Evolutionary conservation across 1,140 invertebrate genomes (phyloP).

Genomic region (Panulirus ornatus): DNA sequence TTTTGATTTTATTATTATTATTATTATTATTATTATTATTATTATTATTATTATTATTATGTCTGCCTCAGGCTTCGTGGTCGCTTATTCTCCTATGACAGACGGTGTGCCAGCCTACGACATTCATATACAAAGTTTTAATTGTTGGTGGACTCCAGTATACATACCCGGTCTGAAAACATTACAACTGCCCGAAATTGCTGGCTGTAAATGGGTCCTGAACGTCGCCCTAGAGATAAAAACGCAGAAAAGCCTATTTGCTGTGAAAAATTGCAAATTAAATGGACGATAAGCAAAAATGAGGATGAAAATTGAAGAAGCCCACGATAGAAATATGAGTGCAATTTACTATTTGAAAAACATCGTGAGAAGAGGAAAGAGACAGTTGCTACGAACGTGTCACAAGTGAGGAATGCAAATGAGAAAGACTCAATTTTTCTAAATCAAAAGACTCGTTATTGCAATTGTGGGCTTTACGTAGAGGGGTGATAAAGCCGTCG

Average conservation of each 20-base stretch:
- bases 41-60: too few relatives aligned
- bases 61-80: neutral
- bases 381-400: too few relatives aligned
- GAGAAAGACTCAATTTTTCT: too few relatives aligned
- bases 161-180: neutral
- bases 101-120: neutral
- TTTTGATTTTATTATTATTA: too few relatives aligned
- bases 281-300: neutral
- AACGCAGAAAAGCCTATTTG: neutral
- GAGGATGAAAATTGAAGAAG: neutral
- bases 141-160: constrained; percentile 25
- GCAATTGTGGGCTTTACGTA: too few relatives aligned
- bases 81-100: constrained; percentile 38
- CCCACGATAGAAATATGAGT: too few relatives aligned
- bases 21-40: too few relatives aligned
- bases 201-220: neutral
- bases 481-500: neutral
- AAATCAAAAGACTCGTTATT: too few relatives aligned
- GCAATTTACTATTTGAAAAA: neutral
- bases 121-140: constrained; percentile 26
- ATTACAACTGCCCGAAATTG: constrained; percentile 2
- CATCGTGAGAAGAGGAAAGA: neutral
- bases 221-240: neutral
- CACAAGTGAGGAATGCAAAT: too few relatives aligned
- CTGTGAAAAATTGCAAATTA: neutral